Percentiles rank a stretch among this genome's conserved stretches.
Conservation (phyloP, 2,797 vertebrate genomes). For the Echeneis naucrates region DNA sequence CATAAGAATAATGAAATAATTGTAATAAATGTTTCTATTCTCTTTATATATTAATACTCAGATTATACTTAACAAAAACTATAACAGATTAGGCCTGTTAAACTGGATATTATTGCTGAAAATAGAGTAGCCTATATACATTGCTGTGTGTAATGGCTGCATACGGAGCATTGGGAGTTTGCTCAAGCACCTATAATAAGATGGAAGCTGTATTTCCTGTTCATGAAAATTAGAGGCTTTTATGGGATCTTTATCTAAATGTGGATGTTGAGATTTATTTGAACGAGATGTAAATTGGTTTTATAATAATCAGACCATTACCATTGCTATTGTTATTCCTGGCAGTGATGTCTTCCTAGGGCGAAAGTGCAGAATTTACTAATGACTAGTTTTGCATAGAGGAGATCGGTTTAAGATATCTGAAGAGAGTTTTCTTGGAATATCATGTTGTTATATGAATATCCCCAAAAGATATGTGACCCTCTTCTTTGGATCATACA, state of each 20-base stretch:
- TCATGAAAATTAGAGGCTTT: background rate
- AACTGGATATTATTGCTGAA: background rate
- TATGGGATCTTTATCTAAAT: background rate
- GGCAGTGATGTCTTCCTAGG: too few relatives aligned
- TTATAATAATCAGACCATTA: too few relatives aligned
- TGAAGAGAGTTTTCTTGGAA: too few relatives aligned
- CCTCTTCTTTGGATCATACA: too few relatives aligned
- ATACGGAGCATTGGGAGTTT: background rate
- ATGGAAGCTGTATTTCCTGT: background rate
- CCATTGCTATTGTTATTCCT: too few relatives aligned
- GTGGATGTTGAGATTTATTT: too few relatives aligned
- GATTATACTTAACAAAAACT: background rate
- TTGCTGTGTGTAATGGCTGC: background rate
- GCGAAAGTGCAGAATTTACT: too few relatives aligned
- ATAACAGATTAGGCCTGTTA: background rate
- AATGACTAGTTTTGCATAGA: too few relatives aligned
- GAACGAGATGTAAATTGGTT: too few relatives aligned
- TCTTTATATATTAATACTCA: background rate
- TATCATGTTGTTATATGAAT: too few relatives aligned
- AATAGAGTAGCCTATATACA: background rate
- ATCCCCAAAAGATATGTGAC: too few relatives aligned
- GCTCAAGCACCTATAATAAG: background rate
- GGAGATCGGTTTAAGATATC: too few relatives aligned
- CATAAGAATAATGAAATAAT: background rate
- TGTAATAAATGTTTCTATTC: background rate